Percentiles rank a stretch among this genome's conserved stretches.
These are phyloP conservation scores for Octodonta nipae DNA, from an alignment of 2,888 invertebrate genomes.

Conservation along the genomic window DNA sequence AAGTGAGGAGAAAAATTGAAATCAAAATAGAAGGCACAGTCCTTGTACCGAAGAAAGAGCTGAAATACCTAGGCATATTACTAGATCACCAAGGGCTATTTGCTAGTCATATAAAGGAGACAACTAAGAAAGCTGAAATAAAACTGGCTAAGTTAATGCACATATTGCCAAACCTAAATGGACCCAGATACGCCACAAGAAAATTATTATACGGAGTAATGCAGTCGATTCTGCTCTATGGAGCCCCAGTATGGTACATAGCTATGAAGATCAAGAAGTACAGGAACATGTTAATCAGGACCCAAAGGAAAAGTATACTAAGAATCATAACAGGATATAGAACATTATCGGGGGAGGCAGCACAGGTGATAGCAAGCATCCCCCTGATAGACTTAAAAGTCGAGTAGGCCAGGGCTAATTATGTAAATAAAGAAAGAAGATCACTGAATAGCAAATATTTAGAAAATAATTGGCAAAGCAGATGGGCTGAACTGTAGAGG, in stretches of 20 bases:
- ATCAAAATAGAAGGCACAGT: no score
- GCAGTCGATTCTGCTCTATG: conserved; percentile 3
- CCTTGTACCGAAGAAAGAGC: no score
- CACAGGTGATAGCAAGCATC: background rate
- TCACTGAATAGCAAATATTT: no score
- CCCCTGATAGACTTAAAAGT: background rate
- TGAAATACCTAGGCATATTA: no score
- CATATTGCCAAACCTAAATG: no score
- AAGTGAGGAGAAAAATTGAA: no score
- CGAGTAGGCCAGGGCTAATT: no score
- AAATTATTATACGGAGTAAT: background rate
- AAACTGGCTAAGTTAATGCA: no score
- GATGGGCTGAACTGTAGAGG: no score
- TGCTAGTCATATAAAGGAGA: background rate
- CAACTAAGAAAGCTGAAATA: background rate
- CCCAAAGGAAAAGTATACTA: background rate
- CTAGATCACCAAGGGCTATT: background rate
- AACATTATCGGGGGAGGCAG: background rate
- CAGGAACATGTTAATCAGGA: background rate
- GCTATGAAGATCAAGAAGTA: background rate
- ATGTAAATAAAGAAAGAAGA: no score
- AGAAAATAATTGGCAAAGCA: no score
- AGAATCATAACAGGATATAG: background rate
- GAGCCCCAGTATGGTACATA: background rate
- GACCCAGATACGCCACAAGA: background rate